Base-by-base conservation (phyloP, 2,888 invertebrate species). In the Eueremaeus valkanovi region DNA sequence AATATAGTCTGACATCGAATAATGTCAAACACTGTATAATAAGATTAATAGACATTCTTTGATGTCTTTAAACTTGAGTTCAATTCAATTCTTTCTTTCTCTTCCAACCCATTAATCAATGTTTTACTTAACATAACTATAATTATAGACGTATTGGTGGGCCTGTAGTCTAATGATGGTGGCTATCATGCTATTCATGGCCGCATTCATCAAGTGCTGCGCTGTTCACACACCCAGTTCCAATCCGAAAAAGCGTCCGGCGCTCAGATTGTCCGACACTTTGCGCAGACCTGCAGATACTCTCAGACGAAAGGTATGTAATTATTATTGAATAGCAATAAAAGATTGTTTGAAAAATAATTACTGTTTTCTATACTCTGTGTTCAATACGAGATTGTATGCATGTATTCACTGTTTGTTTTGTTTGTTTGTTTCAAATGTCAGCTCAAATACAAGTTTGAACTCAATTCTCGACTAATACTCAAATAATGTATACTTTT, bases 181-280 rank as follows among this genome's bases (percentile, higher is more conserved):
- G 74, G 91, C 89, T 76, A 91, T 98, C 82, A 89, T 98, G 74
- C 90, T 97, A 80, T 89, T 95, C 82, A 97, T 99, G 97, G 97
- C 95, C 74, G 87, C 95, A 76, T 99, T 99, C 84, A 97, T 99
- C 82, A 98, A 99, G 84, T 96, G 98, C 84, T 99, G 98, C 85
- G 99, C 99, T 40, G 99, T 99, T 73, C 98, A 99, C 85, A 99
- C 99, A 74, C 99, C 99, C 33, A 95, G 95, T 76, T 95, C 94
- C 78, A 99, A 99, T 87, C 99, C 99, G 8, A 96, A 96, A 84
- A 92, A 95, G 81, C 91, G 95, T 75, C 95, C 97, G 0, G 96
- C 97, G 13, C 89, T 95, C 80, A 90, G 95, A 79, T 88, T 99
- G 80, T 92, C 93, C 78, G 95, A 97, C 83, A 95, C 95, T 27